Percentiles rank a stretch among this genome's conserved stretches.
Conservation (phyloP, 1,140 invertebrate species). For the Scaptodrosophila lebanonensis region DNA sequence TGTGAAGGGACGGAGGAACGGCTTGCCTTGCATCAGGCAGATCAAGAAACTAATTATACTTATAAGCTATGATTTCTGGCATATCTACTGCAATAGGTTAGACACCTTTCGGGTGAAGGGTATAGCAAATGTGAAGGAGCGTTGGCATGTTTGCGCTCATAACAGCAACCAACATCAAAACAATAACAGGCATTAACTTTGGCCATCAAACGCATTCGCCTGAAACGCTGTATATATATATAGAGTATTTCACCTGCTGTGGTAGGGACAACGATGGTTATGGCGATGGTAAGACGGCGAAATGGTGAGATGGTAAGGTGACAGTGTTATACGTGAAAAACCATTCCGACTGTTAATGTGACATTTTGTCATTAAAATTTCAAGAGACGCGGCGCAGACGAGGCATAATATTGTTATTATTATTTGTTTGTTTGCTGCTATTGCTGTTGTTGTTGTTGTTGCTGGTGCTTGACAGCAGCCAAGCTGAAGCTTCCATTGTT, state of each 20-base stretch:
- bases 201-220: too few species aligned
- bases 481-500: slow-evolving; percentile 33
- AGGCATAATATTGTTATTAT: slow-evolving; percentile 64
- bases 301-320: slow-evolving; percentile 9
- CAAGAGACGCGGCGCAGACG: slow-evolving; percentile 50
- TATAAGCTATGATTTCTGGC: too few species aligned
- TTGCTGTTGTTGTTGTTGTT: slow-evolving; percentile 8
- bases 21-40: too few species aligned
- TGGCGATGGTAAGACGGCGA: too few species aligned
- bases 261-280: too few species aligned
- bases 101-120: too few species aligned
- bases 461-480: slow-evolving; percentile 36
- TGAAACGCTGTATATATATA: too few species aligned
- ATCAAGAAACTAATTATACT: too few species aligned
- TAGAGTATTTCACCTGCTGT: too few species aligned
- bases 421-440: slow-evolving; percentile 30
- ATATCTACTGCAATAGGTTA: too few species aligned
- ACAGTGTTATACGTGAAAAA: slow-evolving; percentile 32
- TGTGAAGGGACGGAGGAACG: too few species aligned
- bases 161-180: neutral
- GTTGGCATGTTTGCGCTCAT: neutral
- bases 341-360: slow-evolving; percentile 60
- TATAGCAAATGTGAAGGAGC: neutral
- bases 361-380: slow-evolving; percentile 68
- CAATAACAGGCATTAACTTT: too few species aligned